Evolutionary conservation across 1,140 invertebrate genomes (phyloP).

Genomic region (Drosophila takahashii): DNA sequence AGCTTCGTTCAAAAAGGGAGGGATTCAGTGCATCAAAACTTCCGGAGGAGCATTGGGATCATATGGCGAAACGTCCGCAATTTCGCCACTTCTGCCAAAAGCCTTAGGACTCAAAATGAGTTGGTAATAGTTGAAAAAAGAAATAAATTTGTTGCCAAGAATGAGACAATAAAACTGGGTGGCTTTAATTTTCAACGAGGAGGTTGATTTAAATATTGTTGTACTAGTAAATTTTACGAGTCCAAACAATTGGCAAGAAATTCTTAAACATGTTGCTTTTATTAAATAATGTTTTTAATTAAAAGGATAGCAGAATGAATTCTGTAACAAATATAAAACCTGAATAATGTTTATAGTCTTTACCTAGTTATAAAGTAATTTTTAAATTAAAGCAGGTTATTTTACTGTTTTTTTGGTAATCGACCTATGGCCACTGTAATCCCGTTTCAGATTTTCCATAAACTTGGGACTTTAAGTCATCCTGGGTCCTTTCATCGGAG

Average conservation of each 20-base stretch:
- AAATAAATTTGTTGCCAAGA: not conserved
- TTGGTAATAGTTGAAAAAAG: not conserved
- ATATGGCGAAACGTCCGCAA: constrained; percentile 5
- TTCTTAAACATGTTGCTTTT: too few species aligned
- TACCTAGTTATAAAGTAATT: too few species aligned
- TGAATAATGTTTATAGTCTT: too few species aligned
- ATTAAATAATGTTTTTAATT: too few species aligned
- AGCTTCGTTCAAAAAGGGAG: not conserved
- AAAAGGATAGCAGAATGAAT: too few species aligned
- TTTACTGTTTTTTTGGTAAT: constrained; percentile 7
- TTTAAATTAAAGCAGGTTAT: not conserved
- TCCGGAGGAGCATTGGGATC: constrained; percentile 6
- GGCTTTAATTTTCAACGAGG: not conserved
- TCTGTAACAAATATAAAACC: too few species aligned
- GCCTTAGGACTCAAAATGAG: not conserved
- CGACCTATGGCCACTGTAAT: constrained; percentile 8
- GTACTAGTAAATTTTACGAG: too few species aligned
- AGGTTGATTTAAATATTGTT: too few species aligned
- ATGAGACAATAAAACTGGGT: not conserved
- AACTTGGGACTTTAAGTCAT: constrained; percentile 26
- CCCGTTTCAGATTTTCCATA: constrained; percentile 32
- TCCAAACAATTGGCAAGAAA: too few species aligned
- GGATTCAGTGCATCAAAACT: constrained; percentile 9
- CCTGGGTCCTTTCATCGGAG: constrained; percentile 22
- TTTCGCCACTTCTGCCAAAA: not conserved